Evolutionary conservation across 2,888 invertebrate genomes (phyloP).

Genomic region (Drosophila anomelani): DNA sequence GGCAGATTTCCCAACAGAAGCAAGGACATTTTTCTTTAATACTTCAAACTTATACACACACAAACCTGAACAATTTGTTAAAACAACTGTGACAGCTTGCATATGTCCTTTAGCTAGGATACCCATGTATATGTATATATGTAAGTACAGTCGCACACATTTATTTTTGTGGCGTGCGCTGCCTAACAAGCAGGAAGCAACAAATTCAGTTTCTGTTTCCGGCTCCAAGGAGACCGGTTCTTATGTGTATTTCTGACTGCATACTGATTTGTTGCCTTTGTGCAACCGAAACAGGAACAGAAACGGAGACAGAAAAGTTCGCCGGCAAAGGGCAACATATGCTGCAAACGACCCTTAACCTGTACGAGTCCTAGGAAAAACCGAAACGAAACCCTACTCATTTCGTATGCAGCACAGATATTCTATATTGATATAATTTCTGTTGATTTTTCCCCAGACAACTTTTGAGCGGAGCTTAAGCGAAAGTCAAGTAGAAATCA

Average conservation of each 20-base stretch:
- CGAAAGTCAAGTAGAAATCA: slow-evolving; percentile 41
- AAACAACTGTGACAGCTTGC: slow-evolving; percentile 81
- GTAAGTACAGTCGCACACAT: slow-evolving; percentile 35
- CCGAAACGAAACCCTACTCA: slow-evolving; percentile 34
- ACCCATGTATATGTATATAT: slow-evolving; percentile 19
- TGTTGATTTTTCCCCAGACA: slow-evolving; percentile 58
- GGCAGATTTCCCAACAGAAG: slow-evolving; percentile 32
- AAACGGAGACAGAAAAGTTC: slow-evolving; percentile 33
- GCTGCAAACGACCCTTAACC: slow-evolving; percentile 75
- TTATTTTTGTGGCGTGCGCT: slow-evolving; percentile 77
- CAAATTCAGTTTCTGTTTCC: slow-evolving; percentile 81
- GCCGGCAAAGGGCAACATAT: slow-evolving; percentile 64
- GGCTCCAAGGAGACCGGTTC: slow-evolving; percentile 39
- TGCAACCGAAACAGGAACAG: slow-evolving; percentile 61
- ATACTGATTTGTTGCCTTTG: slow-evolving; percentile 79
- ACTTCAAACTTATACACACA: slow-evolving; percentile 18
- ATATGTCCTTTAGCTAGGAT: slow-evolving; percentile 69
- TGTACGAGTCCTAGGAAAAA: slow-evolving; percentile 36
- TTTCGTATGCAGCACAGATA: slow-evolving; percentile 76
- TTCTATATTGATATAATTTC: slow-evolving; percentile 73
- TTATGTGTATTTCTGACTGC: slow-evolving; percentile 69
- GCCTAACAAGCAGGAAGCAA: slow-evolving; percentile 80
- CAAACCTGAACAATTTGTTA: slow-evolving; percentile 74
- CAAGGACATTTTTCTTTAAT: slow-evolving; percentile 21
- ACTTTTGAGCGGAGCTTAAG: slow-evolving; percentile 39